Evolutionary conservation across 2,113 vertebrate genomes (phyloP).

Genomic region (Eudyptes chrysolophus): DNA sequence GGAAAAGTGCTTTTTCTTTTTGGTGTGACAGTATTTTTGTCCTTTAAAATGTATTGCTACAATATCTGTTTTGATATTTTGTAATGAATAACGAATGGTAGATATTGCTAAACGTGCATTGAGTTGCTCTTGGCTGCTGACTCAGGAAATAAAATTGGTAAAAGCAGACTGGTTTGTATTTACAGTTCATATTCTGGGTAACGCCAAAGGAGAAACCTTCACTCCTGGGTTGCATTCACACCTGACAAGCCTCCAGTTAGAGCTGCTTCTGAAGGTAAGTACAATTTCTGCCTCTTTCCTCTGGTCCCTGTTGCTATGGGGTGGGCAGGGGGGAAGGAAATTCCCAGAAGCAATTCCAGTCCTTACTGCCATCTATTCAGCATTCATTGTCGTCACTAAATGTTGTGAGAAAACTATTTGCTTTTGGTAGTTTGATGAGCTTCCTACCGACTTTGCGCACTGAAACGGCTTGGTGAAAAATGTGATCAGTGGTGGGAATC

Average conservation of each 20-base stretch:
- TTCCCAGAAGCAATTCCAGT: background rate
- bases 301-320: background rate
- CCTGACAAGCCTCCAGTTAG: background rate
- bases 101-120: background rate
- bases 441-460: background rate
- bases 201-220: rapidly evolving
- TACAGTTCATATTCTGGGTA: background rate
- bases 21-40: background rate
- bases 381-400: background rate
- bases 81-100: background rate
- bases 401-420: background rate
- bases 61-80: background rate
- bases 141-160: background rate
- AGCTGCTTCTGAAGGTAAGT: background rate
- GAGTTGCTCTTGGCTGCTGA: background rate
- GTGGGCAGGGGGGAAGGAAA: background rate
- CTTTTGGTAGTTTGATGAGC: background rate
- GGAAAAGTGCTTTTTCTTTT: background rate
- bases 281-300: background rate
- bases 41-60: background rate
- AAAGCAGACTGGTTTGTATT: background rate
- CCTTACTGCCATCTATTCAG: background rate
- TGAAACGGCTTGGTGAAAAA: background rate
- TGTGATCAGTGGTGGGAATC: rapidly evolving
- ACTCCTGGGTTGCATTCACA: background rate